These are phyloP conservation scores for Tiliqua scincoides DNA, from an alignment of 2,113 vertebrate genomes.

Conservation along the genomic window DNA sequence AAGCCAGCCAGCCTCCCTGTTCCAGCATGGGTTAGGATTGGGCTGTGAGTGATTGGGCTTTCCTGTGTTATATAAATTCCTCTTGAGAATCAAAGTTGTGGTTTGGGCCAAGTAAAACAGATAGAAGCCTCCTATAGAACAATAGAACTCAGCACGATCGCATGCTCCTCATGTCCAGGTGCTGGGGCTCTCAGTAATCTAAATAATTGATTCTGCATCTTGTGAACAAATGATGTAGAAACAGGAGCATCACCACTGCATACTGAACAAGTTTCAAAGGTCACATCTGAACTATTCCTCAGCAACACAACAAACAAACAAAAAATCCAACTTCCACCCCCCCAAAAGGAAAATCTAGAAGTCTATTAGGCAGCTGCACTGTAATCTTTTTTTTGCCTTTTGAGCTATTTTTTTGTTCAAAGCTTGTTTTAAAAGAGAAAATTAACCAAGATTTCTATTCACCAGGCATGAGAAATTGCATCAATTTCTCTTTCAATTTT, in stretches of 20 bases:
- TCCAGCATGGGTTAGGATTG: too few relatives aligned
- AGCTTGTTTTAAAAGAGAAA: slow-evolving; percentile 25
- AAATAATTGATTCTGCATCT: background rate
- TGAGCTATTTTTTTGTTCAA: slow-evolving; percentile 18
- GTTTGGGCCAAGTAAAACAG: background rate
- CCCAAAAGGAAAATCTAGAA: background rate
- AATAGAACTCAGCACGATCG: rapidly evolving
- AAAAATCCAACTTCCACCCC: background rate
- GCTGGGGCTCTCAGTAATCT: background rate
- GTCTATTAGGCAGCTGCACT: background rate
- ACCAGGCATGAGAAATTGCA: background rate
- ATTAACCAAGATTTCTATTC: slow-evolving; percentile 3
- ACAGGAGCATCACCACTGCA: background rate
- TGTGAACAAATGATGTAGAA: slow-evolving; percentile 32
- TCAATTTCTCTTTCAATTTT: background rate
- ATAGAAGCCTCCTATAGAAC: background rate
- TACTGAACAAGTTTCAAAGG: background rate
- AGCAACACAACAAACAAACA: background rate
- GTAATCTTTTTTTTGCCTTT: slow-evolving; percentile 18
- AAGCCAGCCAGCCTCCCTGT: too few relatives aligned
- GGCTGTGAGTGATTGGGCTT: too few relatives aligned
- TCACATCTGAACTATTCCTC: background rate
- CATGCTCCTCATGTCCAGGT: background rate
- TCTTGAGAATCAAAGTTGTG: background rate
- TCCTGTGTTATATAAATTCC: background rate